Conservation (phyloP, 2,797 vertebrate genomes). For the Oceanodroma leucorhoa region DNA sequence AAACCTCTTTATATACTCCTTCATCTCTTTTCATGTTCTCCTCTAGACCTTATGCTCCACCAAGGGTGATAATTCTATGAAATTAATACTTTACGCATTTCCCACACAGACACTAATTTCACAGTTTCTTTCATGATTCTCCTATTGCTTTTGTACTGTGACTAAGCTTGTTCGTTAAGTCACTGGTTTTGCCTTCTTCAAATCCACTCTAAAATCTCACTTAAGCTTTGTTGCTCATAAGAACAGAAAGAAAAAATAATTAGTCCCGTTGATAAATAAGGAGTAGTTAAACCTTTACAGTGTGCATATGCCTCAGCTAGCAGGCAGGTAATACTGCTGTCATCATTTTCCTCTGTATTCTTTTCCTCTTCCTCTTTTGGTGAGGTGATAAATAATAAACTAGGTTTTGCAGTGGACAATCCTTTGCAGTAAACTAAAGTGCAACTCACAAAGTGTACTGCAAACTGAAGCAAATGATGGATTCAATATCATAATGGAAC, state of each 20-base stretch:
- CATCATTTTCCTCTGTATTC: background rate
- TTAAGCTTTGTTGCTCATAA: background rate
- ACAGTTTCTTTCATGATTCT: background rate
- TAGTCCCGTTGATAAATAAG: background rate
- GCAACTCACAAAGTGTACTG: background rate
- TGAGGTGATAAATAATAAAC: background rate
- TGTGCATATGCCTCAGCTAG: background rate
- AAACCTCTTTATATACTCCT: background rate
- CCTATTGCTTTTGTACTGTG: background rate
- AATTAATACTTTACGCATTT: background rate
- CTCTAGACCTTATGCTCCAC: background rate
- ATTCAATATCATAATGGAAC: background rate
- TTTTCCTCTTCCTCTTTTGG: background rate
- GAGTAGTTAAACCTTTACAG: background rate
- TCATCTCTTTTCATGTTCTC: background rate
- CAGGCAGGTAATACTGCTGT: fast-evolving
- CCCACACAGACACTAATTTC: background rate
- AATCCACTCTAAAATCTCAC: background rate
- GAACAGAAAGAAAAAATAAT: background rate
- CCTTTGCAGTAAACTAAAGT: background rate
- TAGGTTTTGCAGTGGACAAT: background rate
- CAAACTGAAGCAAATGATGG: background rate
- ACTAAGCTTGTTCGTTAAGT: background rate
- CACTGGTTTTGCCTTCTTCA: background rate
- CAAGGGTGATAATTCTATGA: background rate